Evolutionary conservation across 1,140 invertebrate species (phyloP).

Genomic region (Prorops nasuta): DNA sequence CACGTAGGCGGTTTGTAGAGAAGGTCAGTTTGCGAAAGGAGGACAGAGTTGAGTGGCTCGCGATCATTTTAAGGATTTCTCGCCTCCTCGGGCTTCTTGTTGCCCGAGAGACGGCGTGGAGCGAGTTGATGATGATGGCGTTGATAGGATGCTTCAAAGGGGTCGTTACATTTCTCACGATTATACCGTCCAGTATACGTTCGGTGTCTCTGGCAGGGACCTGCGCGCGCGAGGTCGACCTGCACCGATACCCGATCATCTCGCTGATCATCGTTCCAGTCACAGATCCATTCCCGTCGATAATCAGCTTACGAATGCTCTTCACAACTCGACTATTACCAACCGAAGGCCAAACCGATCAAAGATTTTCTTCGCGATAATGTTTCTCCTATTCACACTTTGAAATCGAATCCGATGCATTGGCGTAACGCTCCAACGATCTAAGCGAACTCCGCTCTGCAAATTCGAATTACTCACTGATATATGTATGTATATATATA

Average conservation of each 20-base stretch:
- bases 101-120: slow-evolving; percentile 6
- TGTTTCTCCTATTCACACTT: slow-evolving; percentile 7
- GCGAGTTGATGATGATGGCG: slow-evolving; percentile 14
- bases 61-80: too few relatives aligned
- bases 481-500: too few relatives aligned
- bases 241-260: slow-evolving; percentile 28
- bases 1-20: too few relatives aligned
- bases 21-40: too few relatives aligned
- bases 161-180: slow-evolving; percentile 39
- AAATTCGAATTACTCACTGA: too few relatives aligned
- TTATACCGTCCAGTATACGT: too few relatives aligned
- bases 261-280: slow-evolving; percentile 20
- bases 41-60: too few relatives aligned
- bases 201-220: slow-evolving; percentile 6
- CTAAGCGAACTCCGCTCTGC: too few relatives aligned
- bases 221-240: slow-evolving; percentile 21
- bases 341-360: background rate
- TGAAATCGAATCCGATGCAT: slow-evolving; percentile 3
- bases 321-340: background rate
- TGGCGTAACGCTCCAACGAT: slow-evolving; percentile 6
- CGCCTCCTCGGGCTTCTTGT: slow-evolving; percentile 8
- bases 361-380: too few relatives aligned
- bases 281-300: slow-evolving; percentile 11
- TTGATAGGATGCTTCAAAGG: slow-evolving; percentile 12
- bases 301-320: slow-evolving; percentile 8